Evolutionary conservation across 2,888 invertebrate genomes (phyloP).

Genomic region (Pristionchus mayeri): DNA sequence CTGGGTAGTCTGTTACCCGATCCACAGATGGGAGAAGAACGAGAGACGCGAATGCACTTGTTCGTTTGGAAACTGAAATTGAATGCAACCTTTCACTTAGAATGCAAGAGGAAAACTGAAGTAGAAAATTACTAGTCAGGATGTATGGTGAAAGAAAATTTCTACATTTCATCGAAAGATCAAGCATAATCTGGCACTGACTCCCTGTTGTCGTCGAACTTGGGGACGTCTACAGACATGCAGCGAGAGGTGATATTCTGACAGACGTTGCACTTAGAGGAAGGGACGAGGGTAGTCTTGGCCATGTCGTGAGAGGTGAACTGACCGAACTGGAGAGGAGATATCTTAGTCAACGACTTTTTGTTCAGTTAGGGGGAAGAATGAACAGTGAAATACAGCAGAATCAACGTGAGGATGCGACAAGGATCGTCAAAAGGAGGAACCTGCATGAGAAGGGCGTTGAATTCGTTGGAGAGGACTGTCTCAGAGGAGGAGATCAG

Average conservation of each 20-base stretch:
- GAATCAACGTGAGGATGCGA: background rate
- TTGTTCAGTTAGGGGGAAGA: no score
- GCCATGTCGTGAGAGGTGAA: constrained; percentile 75
- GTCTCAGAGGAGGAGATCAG: constrained; percentile 69
- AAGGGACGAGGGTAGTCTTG: constrained; percentile 74
- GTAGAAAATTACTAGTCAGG: background rate
- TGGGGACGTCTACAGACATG: constrained; percentile 71
- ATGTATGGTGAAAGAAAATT: background rate
- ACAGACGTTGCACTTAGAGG: constrained; percentile 73
- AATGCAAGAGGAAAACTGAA: background rate
- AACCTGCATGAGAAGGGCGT: constrained; percentile 71
- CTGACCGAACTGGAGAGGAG: constrained; percentile 64
- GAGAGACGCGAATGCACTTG: constrained; percentile 75
- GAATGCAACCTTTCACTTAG: background rate
- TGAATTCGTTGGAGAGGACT: constrained; percentile 71
- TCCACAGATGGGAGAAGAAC: constrained; percentile 96
- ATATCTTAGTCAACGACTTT: no score
- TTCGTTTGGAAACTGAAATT: constrained; percentile 69
- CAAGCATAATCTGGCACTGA: constrained; percentile 39
- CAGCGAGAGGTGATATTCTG: constrained; percentile 74
- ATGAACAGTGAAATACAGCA: no score
- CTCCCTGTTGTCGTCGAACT: constrained; percentile 68
- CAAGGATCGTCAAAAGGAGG: background rate
- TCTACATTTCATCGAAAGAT: background rate
- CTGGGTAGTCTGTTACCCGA: constrained; percentile 94